Conservation (phyloP, 2,888 invertebrate species). For the Tupiocoris notatus region DNA sequence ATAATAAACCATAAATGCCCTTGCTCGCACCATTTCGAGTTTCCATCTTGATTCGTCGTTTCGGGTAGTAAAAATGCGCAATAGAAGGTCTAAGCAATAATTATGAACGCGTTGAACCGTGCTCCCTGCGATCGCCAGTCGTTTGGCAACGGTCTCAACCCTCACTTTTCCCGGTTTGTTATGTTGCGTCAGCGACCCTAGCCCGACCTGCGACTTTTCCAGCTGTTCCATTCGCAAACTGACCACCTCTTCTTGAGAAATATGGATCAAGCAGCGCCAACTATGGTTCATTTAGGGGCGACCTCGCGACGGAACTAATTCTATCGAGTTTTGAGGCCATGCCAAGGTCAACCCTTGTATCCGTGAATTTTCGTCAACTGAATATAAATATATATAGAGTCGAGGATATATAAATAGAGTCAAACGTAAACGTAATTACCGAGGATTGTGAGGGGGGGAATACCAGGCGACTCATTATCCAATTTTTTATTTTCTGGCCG, state of each 20-base stretch:
- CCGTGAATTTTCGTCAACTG: no score
- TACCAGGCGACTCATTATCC: no score
- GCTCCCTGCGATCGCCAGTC: background rate
- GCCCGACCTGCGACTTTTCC: background rate
- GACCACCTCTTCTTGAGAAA: slow-evolving; percentile 14
- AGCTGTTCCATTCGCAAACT: background rate
- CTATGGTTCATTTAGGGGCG: slow-evolving; percentile 26
- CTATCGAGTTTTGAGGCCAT: slow-evolving; percentile 5
- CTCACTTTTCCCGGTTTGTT: background rate
- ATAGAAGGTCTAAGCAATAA: background rate
- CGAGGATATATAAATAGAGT: no score
- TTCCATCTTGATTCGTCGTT: no score
- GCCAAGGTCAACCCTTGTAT: background rate
- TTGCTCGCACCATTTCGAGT: no score
- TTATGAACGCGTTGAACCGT: background rate
- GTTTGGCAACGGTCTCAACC: background rate
- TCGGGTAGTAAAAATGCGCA: no score
- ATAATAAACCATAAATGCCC: no score
- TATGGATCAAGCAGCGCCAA: slow-evolving; percentile 11
- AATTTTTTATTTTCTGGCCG: no score
- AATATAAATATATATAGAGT: no score
- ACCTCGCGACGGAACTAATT: slow-evolving; percentile 23
- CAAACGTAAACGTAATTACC: no score
- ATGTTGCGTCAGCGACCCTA: background rate
- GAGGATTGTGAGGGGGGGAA: no score